Base-by-base conservation (phyloP, 2,888 invertebrate species). In the Heliconius ethilla region DNA sequence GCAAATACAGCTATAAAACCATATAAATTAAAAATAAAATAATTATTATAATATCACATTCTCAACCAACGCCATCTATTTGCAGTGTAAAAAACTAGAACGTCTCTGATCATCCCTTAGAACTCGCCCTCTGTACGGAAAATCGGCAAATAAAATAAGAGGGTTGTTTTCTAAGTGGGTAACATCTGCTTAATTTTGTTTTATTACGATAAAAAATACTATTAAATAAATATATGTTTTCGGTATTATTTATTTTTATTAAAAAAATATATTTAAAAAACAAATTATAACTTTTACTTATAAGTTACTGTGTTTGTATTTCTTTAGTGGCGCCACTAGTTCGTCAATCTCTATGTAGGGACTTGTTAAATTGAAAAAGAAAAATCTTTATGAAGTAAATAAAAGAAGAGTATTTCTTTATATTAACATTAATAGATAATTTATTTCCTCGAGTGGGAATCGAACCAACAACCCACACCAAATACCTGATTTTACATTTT, bases 51-150 rank as follows among this genome's bases (percentile, higher is more conserved):
- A 25, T 13, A 62, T 62, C 18, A 29, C 40, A 74, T 78, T 82
- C 79, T 84, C 82, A 86, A 87, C 18, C 22, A 66, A 67, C 78
- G 78, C 89, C 89, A 88, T 88, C 89, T 89, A 81, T 62, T 76
- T 79, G 67, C n/a, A 72, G 45, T 45, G 18, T 9, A 83, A 85
- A 87, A 85, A 82, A 76, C 67, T 9, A 78, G 75, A 63, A 77
- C 81, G 73, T 40, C 78, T 83, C 79, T 78, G 70, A 78, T 70
- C 81, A 75, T 75, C 74, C 80, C 78, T 78, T 77, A 72, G 51
- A 66, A 82, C 79, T 80, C 83, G 84, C 85, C 84, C 84, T 86
- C 85, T 84, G 82, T 77, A 84, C 85, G 82, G 82, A 81, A 81
- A 80, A 80, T 81, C 81, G 78, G 75, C 75, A 80, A 82, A 81